Conservation (phyloP, 1,140 invertebrate species). For the Saxidomus purpurata region DNA sequence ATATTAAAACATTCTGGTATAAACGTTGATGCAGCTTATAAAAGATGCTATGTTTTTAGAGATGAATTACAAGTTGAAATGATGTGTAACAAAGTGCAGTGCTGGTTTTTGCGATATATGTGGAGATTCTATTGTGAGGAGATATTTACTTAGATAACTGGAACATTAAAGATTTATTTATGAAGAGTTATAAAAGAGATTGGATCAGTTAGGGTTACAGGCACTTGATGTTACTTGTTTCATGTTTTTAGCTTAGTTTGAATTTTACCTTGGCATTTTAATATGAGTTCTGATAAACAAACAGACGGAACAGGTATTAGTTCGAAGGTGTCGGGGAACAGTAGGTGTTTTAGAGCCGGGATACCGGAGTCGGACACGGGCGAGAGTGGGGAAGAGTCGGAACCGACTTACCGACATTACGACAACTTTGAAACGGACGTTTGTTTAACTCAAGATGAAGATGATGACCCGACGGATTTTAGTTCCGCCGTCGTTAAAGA, state of each 20-base stretch:
- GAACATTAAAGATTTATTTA: background rate
- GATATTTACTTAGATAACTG: background rate
- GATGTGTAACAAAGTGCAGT: slow-evolving; percentile 22
- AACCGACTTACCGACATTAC: slow-evolving; percentile 72
- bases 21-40: background rate
- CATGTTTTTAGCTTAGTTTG: background rate
- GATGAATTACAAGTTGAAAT: slow-evolving; percentile 21
- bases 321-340: background rate
- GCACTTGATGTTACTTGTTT: background rate
- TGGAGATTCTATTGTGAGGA: background rate
- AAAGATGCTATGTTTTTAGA: slow-evolving; percentile 9
- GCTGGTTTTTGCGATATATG: slow-evolving; percentile 21
- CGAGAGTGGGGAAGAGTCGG: slow-evolving; percentile 74
- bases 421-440: slow-evolving; percentile 76
- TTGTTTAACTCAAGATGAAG: slow-evolving; percentile 73
- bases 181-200: background rate
- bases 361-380: slow-evolving; percentile 75
- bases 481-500: slow-evolving; percentile 18
- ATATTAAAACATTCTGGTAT: background rate
- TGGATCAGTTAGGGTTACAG: background rate
- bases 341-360: slow-evolving; percentile 47
- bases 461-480: slow-evolving; percentile 64
- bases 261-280: background rate
- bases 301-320: slow-evolving; percentile 35
- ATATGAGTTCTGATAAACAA: slow-evolving; percentile 25